Evolutionary conservation across 2,888 invertebrate genomes (phyloP).

Genomic region (Abrostola triplasia): DNA sequence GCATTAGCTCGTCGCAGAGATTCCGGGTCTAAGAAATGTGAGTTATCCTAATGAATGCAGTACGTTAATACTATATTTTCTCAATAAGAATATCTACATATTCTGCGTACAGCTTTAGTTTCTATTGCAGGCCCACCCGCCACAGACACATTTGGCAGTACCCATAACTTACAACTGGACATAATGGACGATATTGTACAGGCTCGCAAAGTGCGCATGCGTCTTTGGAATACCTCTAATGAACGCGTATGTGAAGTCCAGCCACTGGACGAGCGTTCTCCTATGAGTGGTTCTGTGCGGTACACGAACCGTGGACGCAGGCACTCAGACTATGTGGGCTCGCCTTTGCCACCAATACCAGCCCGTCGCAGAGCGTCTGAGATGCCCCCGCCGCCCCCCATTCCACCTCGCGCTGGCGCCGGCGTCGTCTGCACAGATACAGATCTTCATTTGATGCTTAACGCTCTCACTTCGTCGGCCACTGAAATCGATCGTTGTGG

Average conservation of each 20-base stretch:
- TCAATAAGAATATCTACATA: constrained; percentile 10
- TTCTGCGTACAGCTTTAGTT: constrained; percentile 36
- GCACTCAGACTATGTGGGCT: constrained; percentile 92
- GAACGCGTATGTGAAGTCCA: constrained; percentile 95
- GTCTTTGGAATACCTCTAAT: constrained; percentile 94
- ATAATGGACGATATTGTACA: constrained; percentile 96
- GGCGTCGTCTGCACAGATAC: constrained; percentile 95
- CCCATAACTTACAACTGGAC: constrained; percentile 94
- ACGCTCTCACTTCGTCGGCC: constrained; percentile 93
- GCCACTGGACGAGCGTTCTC: constrained; percentile 91
- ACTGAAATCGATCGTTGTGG: constrained; percentile 93
- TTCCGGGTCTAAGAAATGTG: constrained; percentile 83
- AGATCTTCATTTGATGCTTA: constrained; percentile 93
- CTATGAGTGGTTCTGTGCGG: constrained; percentile 85
- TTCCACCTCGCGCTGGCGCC: constrained; percentile 77
- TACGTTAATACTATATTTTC: not conserved
- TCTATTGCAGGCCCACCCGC: constrained; percentile 90
- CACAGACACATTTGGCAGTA: constrained; percentile 92
- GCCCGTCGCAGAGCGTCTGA: constrained; percentile 92
- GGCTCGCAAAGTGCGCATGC: constrained; percentile 94
- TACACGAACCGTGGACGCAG: constrained; percentile 90
- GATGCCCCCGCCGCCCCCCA: constrained; percentile 89
- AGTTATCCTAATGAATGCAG: constrained; percentile 50
- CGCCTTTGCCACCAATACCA: constrained; percentile 89
- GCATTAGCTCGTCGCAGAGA: constrained; percentile 84